Base-by-base conservation (phyloP, 1,140 invertebrate species). In the Drosophila jambulina region DNA sequence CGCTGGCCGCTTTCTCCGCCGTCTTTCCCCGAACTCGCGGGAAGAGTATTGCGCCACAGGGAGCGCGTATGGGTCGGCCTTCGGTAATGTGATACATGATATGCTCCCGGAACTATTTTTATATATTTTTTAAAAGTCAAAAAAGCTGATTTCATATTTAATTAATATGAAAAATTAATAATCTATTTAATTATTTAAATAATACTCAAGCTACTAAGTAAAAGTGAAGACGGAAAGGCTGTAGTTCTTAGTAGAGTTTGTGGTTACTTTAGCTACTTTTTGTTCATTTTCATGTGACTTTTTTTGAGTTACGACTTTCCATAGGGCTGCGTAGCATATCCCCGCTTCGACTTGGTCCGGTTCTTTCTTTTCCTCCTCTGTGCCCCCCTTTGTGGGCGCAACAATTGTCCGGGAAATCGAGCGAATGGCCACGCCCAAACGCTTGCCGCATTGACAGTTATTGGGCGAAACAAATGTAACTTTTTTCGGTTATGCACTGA, bases 401-500 rank as follows among this genome's bases (percentile, higher is more conserved):
- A 79, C 77, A 79, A 79, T 78, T 79, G 77, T 78, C 77, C 53
- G 48, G 38, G 75, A 58, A 78, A 78, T 78, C 64, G 64, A 78
- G 75, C 65, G 63, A 59, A 49, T 42, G 75, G 36, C 75, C 75
- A 78, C 75, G 75, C 75, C 75, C 75, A 78, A 78, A 63, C 75
- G 67, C 76, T 78, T 78, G 65, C 65, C 76, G 51, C 76, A 78
- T 78, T 78, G 76, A 78, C 76, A 78, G 76, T 78, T 78, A 78
- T 78, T 79, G 75, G 75, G 75, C 67, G 67, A 79, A 64, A 78
- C 76, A 78, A 78, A 78, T 53, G 77, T 63, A 48, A 78, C 65
- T 78, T 78, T 70, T 72, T 48, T 43, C 21, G 53, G 53, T 12
- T 56, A 3, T 56, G 15, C 53, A 56, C 53, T 56, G 21, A 36